These are phyloP conservation scores for Euthynnus affinis DNA, from an alignment of 2,797 vertebrate species.

Conservation along the genomic window DNA sequence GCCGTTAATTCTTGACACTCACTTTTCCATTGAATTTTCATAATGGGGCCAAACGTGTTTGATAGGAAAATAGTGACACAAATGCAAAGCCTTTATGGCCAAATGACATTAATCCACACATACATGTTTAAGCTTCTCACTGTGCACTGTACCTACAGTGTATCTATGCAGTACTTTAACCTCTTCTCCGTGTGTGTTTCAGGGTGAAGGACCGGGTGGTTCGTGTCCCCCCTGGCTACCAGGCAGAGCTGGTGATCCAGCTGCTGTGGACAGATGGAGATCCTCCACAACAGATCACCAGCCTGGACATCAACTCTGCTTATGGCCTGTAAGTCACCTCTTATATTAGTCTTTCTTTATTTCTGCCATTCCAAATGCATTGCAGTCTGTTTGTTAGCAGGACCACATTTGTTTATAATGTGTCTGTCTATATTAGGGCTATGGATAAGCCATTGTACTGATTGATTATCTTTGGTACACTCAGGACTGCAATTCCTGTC, in stretches of 20 bases:
- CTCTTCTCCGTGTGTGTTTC: neutral
- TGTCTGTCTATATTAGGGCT: neutral
- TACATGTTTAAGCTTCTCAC: no score
- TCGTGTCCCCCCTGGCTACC: slow-evolving; percentile 95
- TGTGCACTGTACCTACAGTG: no score
- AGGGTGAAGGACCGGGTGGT: slow-evolving; percentile 94
- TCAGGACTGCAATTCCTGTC: neutral
- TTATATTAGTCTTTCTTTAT: neutral
- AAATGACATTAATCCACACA: neutral
- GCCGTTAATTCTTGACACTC: neutral
- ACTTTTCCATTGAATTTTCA: neutral
- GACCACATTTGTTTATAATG: neutral
- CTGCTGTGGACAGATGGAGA: slow-evolving; percentile 96
- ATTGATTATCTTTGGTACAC: neutral
- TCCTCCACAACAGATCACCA: slow-evolving; percentile 96
- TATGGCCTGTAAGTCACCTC: slow-evolving; percentile 94
- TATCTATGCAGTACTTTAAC: neutral
- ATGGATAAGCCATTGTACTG: neutral
- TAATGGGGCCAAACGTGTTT: neutral
- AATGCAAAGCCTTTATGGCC: neutral
- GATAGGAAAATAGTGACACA: neutral
- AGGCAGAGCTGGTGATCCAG: slow-evolving; percentile 96
- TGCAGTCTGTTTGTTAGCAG: slow-evolving; percentile 4
- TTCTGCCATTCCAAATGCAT: neutral
- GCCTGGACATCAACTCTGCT: slow-evolving; percentile 95